Conservation (phyloP, 2,113 vertebrate species). For the Cephalopholis sonnerati region DNA sequence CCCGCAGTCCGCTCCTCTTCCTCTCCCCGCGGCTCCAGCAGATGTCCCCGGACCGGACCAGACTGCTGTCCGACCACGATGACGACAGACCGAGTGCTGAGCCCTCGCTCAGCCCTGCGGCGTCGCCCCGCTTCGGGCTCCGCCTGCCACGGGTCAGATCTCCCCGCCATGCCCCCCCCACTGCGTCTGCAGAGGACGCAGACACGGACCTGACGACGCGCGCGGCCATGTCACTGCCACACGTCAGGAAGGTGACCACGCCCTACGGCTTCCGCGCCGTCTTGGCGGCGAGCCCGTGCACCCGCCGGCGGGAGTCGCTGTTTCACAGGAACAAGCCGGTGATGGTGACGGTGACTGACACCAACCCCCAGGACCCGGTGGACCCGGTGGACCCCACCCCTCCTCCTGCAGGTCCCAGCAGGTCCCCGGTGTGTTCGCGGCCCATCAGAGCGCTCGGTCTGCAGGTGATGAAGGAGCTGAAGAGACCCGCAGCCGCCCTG, state of each 20-base stretch:
- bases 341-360: neutral
- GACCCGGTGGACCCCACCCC: neutral
- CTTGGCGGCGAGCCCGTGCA: constrained; percentile 72
- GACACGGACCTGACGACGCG: constrained; percentile 60
- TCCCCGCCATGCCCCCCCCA: accelerated
- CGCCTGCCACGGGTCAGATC: neutral
- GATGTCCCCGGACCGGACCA: neutral
- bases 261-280: constrained; percentile 75
- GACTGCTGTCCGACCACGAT: constrained; percentile 45
- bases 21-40: neutral
- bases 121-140: neutral
- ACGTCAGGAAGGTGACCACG: constrained; percentile 74
- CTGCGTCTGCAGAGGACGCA: accelerated
- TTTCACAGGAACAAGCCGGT: constrained; percentile 66
- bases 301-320: constrained; percentile 73
- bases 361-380: neutral
- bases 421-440: neutral
- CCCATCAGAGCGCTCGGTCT: constrained; percentile 27
- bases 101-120: neutral
- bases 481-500: constrained; percentile 33
- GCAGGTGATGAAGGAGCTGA: constrained; percentile 56
- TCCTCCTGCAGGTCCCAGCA: neutral
- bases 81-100: neutral
- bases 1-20: constrained; percentile 3
- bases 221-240: constrained; percentile 75